Conservation (phyloP, 2,888 invertebrate species). For the Ophion obscuratus region DNA sequence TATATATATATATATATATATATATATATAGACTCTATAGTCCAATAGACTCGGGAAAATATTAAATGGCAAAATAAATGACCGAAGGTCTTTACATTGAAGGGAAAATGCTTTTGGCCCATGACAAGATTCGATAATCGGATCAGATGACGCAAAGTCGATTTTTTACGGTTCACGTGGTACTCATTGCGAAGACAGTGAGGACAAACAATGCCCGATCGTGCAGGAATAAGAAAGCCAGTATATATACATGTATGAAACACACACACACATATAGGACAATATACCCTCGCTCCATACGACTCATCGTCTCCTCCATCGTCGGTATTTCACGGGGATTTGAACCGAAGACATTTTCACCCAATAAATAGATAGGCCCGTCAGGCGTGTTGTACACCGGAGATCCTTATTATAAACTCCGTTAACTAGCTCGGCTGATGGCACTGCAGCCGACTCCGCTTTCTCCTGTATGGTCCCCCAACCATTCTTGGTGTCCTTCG, state of each 20-base stretch:
- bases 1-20: no score
- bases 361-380: constrained; percentile 83
- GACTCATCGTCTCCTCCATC: constrained; percentile 66
- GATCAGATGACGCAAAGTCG: constrained; percentile 68
- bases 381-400: constrained; percentile 80
- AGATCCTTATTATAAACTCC: constrained; percentile 84
- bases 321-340: constrained; percentile 83
- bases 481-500: constrained; percentile 40
- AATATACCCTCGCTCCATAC: constrained; percentile 25
- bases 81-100: constrained; percentile 22
- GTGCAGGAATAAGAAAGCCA: constrained; percentile 50
- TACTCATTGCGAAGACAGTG: constrained; percentile 66
- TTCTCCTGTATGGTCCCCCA: constrained; percentile 17
- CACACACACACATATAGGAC: neutral
- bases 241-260: neutral
- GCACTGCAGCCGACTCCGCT: constrained; percentile 62
- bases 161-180: constrained; percentile 76
- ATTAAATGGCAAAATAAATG: neutral
- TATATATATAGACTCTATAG: no score
- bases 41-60: neutral
- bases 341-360: constrained; percentile 84
- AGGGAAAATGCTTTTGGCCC: constrained; percentile 43
- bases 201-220: constrained; percentile 76
- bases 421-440: constrained; percentile 77
- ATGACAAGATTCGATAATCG: constrained; percentile 61